Evolutionary conservation across 2,113 vertebrate genomes (phyloP).

Genomic region (Stigmatopora nigra): DNA sequence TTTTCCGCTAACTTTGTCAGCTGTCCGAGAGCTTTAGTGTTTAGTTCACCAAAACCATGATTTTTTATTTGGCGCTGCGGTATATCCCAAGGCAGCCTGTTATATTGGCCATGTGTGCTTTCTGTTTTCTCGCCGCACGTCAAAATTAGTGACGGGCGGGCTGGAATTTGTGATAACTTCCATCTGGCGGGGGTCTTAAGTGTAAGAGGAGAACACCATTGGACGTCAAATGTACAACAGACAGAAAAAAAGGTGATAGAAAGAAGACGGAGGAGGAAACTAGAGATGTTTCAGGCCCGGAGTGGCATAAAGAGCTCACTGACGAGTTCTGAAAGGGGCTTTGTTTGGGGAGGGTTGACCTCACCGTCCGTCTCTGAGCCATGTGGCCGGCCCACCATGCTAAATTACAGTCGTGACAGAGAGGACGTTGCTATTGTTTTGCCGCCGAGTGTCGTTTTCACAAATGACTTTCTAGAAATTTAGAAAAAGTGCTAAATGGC

Average conservation of each 20-base stretch:
- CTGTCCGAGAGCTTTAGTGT: conserved; percentile 21
- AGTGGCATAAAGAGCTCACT: conserved; percentile 60
- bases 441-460: conserved; percentile 22
- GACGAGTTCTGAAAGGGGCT: conserved; percentile 56
- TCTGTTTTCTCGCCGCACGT: conserved; percentile 27
- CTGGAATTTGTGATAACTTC: conserved; percentile 43
- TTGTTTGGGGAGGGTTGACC: conserved; percentile 59
- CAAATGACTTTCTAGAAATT: conserved; percentile 7
- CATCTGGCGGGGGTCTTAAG: conserved; percentile 37
- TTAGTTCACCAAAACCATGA: conserved; percentile 12
- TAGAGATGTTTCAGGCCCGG: conserved; percentile 40
- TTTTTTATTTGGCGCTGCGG: conserved; percentile 19
- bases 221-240: conserved; percentile 39
- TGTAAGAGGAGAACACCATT: conserved; percentile 43
- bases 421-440: conserved; percentile 37
- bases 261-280: conserved; percentile 32
- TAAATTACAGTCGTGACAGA: conserved; percentile 42
- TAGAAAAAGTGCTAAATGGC: background rate
- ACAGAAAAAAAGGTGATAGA: conserved; percentile 63
- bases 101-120: conserved; percentile 18
- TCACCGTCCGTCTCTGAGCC: conserved; percentile 53
- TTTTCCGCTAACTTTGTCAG: background rate
- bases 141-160: conserved; percentile 40
- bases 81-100: conserved; percentile 19
- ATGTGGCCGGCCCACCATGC: conserved; percentile 52